Evolutionary conservation across 2,113 vertebrate species (phyloP), one percentile per base, ranked within the genome.

Genomic region (Sinocyclocheilus maitianheensis): DNA sequence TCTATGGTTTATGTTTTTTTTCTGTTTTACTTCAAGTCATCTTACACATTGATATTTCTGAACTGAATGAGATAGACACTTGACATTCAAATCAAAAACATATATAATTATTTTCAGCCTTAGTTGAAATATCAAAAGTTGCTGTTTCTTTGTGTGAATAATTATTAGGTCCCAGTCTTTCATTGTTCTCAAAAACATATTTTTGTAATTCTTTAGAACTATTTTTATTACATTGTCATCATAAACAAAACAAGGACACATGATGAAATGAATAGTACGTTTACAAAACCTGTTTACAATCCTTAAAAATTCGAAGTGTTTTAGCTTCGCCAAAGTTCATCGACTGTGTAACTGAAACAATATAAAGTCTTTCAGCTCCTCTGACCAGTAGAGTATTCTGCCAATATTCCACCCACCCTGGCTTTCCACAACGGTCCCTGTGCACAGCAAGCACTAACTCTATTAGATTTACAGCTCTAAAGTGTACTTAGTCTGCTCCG

Each of bases 381-480:
- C 67, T 84, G 77, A 81, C 85, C 85, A 76, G 62, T 26, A 53
- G 58, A 24, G 91, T 93, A 92, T 92, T 91, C 90, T 92, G 90
- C 90, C 91, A 91, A 90, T 89, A 93, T 90, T 91, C 91, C 88
- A 71, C 65, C 74, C 76, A 84, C 77, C 77, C 74, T 85, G 37
- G 55, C 89, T 51, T 85, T 75, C 62, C 81, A 43, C 85, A 84
- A 37, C 75, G 78, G 88, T 89, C 62, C 62, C 87, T 84, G 87
- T 77, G 91, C 92, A 93, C 88, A 91, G 93, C 89, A 67, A 91
- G 89, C 90, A 90, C 88, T 93, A 93, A 93, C 92, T 91, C 91
- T 92, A 89, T 83, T 89, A 86, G 90, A 94, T 94, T 93, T 93
- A 93, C 90, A 90, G 78, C 83, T 77, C 78, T 86, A 63, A 84